Conservation (phyloP, 2,888 invertebrate genomes). For the Rhagonycha fulva region DNA sequence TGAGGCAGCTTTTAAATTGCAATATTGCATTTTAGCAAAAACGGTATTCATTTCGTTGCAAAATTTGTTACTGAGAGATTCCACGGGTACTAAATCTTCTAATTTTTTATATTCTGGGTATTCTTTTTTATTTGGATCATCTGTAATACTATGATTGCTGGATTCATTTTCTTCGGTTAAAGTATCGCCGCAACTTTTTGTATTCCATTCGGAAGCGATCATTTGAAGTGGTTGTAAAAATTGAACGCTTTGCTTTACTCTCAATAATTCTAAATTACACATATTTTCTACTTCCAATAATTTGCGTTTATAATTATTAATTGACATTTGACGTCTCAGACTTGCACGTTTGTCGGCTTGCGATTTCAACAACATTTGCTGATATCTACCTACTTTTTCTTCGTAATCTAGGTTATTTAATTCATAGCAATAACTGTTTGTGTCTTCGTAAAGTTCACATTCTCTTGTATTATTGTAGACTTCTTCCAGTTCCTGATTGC, state of each 20-base stretch:
- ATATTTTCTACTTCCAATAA: conserved; percentile 54
- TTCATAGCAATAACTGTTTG: conserved; percentile 31
- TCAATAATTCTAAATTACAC: conserved; percentile 52
- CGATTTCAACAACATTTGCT: conserved; percentile 43
- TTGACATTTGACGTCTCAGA: conserved; percentile 47
- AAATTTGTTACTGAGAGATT: neutral
- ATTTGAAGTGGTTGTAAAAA: conserved; percentile 50
- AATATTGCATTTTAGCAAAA: neutral
- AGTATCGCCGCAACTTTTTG: neutral
- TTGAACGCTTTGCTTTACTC: conserved; percentile 50
- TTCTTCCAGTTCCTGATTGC: conserved; percentile 34
- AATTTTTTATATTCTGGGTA: neutral
- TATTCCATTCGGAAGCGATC: conserved; percentile 52
- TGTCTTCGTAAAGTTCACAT: neutral
- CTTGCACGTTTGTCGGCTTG: conserved; percentile 46
- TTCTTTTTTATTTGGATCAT: neutral
- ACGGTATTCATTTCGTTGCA: neutral
- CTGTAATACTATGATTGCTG: neutral
- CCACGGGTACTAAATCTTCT: neutral
- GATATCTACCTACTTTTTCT: conserved; percentile 45
- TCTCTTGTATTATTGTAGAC: conserved; percentile 26
- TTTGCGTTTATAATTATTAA: conserved; percentile 50
- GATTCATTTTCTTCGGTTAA: neutral
- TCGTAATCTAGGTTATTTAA: conserved; percentile 45
- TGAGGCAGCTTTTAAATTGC: neutral